These are phyloP conservation scores for Heliconius ismenius DNA, from an alignment of 2,888 invertebrate genomes.

Conservation along the genomic window DNA sequence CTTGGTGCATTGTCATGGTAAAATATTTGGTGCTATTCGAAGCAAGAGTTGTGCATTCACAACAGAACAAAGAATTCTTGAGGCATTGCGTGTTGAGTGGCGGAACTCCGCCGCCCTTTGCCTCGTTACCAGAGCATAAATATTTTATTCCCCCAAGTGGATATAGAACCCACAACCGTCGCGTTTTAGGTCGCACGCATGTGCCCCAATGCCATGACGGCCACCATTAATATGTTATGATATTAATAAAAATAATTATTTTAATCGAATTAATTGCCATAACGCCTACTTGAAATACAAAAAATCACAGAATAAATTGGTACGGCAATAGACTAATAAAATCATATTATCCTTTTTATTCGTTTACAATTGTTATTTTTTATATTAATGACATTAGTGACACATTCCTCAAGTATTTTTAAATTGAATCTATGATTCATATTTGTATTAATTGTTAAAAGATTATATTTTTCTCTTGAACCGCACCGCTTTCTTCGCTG, in stretches of 20 bases:
- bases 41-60: neutral
- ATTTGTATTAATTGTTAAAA: constrained; percentile 1
- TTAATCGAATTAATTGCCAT: no score
- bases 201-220: no score
- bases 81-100: no score
- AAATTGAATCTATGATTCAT: neutral
- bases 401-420: neutral
- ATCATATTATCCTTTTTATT: neutral
- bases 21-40: constrained; percentile 29
- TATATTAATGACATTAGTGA: constrained; percentile 5
- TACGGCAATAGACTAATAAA: neutral
- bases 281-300: no score
- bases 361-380: neutral
- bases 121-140: no score
- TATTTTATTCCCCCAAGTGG: no score
- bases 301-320: neutral
- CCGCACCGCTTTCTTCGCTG: neutral
- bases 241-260: no score
- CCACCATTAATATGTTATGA: no score
- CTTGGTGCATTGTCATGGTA: constrained; percentile 36
- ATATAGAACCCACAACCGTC: no score
- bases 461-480: neutral
- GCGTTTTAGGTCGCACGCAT: no score
- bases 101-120: no score
- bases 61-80: neutral